phyloP scores from a whole-genome alignment of 2,797 vertebrate genomes.

The Pristis pectinata region DNA sequence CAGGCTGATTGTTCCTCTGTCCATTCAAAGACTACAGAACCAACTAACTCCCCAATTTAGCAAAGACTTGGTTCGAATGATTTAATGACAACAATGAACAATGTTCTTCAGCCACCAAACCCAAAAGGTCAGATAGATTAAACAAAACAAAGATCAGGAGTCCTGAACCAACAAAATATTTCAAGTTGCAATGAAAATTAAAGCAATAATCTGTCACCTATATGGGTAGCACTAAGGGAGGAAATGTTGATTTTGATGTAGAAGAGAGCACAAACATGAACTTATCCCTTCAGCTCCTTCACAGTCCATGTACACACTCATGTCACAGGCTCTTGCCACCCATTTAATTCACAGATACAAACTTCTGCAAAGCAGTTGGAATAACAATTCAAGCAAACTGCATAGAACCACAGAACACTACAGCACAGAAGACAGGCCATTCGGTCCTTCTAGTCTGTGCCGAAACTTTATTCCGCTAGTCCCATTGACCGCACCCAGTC shows the following conservation, averaged over 20 bases:
- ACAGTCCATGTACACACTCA: too few species aligned
- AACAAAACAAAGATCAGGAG: neutral
- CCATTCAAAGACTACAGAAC: neutral
- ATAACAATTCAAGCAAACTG: neutral
- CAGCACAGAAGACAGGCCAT: too few species aligned
- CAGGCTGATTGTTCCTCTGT: neutral
- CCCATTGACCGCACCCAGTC: too few species aligned
- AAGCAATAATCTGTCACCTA: neutral
- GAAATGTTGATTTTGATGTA: neutral
- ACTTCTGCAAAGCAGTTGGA: neutral
- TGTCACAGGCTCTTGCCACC: neutral
- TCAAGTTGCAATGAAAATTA: neutral
- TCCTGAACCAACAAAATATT: neutral
- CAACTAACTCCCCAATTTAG: neutral
- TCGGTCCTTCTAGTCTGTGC: too few species aligned
- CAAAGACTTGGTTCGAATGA: neutral
- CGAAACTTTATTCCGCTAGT: too few species aligned
- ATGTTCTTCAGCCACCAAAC: neutral
- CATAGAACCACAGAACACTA: too few species aligned
- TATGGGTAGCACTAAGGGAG: neutral
- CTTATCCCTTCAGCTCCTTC: neutral
- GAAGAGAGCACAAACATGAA: neutral
- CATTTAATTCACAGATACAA: neutral
- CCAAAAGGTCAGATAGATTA: neutral
- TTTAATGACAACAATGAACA: neutral